Conservation (phyloP, 2,888 invertebrate genomes). For the Argyresthia goedartella region DNA sequence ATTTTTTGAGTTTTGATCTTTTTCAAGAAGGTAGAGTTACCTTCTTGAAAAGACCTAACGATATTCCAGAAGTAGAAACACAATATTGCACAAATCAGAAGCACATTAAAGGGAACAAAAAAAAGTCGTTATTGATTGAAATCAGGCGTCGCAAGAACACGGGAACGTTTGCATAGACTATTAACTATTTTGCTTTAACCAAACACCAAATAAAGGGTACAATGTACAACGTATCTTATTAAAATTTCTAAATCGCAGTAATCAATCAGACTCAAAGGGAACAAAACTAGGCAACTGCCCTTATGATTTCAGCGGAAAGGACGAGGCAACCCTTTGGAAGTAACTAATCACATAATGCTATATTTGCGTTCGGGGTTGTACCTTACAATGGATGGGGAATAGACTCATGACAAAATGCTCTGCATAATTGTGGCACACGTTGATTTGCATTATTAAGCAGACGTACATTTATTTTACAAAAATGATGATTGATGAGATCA, state of each 20-base stretch:
- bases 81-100: no score
- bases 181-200: neutral
- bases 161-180: neutral
- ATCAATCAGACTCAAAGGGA: slow-evolving; percentile 27
- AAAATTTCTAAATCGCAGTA: slow-evolving; percentile 9
- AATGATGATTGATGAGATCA: no score
- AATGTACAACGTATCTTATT: neutral
- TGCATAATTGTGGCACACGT: neutral
- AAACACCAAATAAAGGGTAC: neutral
- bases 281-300: slow-evolving; percentile 22
- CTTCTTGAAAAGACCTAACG: no score
- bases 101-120: no score
- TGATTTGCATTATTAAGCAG: neutral
- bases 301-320: neutral
- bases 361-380: slow-evolving; percentile 26
- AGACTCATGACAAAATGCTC: neutral
- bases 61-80: no score
- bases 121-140: no score
- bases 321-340: slow-evolving; percentile 33
- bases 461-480: no score
- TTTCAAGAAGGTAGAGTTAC: no score
- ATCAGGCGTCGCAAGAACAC: neutral
- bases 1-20: no score
- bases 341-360: slow-evolving; percentile 44
- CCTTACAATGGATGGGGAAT: neutral